Percentiles rank a stretch among this genome's conserved stretches.
These are phyloP conservation scores for Macroglossus sobrinus DNA, from an alignment of 2,113 vertebrate genomes.

Conservation along the genomic window DNA sequence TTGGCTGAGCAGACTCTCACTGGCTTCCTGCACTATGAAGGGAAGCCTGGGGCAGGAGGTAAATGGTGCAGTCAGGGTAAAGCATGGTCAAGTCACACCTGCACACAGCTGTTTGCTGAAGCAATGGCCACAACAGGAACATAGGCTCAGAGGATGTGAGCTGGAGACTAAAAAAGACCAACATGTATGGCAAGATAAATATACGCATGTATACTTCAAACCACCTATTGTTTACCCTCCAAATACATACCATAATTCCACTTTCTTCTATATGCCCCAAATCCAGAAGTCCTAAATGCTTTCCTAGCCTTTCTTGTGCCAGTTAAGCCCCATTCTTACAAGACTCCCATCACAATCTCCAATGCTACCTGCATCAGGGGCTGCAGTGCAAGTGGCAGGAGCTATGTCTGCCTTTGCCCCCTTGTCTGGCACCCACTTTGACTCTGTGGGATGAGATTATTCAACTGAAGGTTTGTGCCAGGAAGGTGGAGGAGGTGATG, in stretches of 20 bases:
- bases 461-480: not conserved
- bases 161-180: not conserved
- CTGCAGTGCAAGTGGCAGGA: not conserved
- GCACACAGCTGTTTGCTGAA: not conserved
- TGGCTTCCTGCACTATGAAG: not conserved
- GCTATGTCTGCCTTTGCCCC: not conserved
- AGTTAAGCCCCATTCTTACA: not conserved
- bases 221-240: not conserved
- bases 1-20: not conserved
- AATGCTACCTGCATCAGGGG: not conserved
- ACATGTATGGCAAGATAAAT: not conserved
- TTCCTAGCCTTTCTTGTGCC: not conserved
- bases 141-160: not conserved
- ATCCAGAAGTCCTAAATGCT: not conserved
- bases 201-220: not conserved
- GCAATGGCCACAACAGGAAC: not conserved
- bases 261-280: not conserved
- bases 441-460: not conserved
- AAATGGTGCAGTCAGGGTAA: not conserved
- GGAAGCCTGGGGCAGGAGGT: not conserved
- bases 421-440: not conserved
- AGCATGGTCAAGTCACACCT: not conserved
- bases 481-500: not conserved
- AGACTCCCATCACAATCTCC: not conserved
- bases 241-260: not conserved